Base-by-base conservation (phyloP, 2,113 vertebrate species). In the Cololabis saira region DNA sequence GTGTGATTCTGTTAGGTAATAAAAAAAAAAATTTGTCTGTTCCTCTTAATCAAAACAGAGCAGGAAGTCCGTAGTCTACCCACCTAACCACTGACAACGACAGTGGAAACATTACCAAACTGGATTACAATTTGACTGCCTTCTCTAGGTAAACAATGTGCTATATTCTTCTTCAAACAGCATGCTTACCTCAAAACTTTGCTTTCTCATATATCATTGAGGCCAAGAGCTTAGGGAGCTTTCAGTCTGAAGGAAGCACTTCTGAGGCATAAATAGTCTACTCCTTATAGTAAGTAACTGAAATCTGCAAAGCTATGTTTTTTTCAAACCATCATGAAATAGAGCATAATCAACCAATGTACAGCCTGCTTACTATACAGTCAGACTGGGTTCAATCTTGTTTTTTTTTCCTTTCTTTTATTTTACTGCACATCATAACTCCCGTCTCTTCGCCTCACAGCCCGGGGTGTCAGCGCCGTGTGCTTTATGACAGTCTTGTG, bases 401-500 rank as follows among this genome's bases (percentile, higher is more conserved):
- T 70, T 30, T 8, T 47, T 59, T 41, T 40, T 22, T n/a, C 24
- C 10, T n/a, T 59, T 7, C 45, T 30, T 49, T 51, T 22, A 52
- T 72, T 83, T 83, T 76, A 80, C 67, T 17, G 59, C 61, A 30
- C 45, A 64, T 76, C 52, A 80, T 87, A 88, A 87, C 67, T 87
- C 82, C 65, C 0, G 14, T 5, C 33, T 64, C 17, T 52, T 10
- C 63, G 62, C 61, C 53, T 65, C 12, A 7, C 54, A 76, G 70
- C 68, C 76, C 61, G 69, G 73, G 64, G 58, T 80, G 82, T 89
- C 87, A 78, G 59, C 74, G 18, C 47, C 3, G 52, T 11, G 15
- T 84, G 83, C 65, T 90, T 87, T 89, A 90, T 82, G 83, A 76
- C 1, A 8, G 37, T 45, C 67, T 48, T 53, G 17, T 58, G 51